Percentiles rank a stretch among this genome's conserved stretches.
Evolutionary conservation across 2,888 invertebrate species (phyloP).

Genomic region (Tetragonula carbonaria): DNA sequence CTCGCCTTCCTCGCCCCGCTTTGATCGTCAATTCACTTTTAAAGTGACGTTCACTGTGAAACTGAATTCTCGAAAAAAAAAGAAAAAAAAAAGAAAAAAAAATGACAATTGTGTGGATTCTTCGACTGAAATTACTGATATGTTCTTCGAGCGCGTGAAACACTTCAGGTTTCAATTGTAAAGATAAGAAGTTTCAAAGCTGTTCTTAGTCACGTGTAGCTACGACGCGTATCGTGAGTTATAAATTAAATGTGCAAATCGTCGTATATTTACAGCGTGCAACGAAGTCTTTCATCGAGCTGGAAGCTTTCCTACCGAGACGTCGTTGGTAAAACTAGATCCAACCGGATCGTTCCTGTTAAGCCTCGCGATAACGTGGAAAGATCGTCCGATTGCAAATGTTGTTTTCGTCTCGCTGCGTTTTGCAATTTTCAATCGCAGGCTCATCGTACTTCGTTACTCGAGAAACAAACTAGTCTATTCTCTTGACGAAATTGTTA

Average conservation of each 20-base stretch:
- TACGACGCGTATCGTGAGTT: neutral
- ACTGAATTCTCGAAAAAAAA: neutral
- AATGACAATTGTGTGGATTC: neutral
- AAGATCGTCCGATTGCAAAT: neutral
- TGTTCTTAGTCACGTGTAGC: neutral
- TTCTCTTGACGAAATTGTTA: neutral
- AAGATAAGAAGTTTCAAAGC: neutral
- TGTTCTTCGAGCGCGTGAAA: neutral
- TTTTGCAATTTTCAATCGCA: too few relatives aligned
- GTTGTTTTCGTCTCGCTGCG: neutral
- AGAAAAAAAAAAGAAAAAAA: too few relatives aligned
- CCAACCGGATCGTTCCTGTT: slow-evolving; percentile 25
- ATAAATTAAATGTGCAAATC: neutral
- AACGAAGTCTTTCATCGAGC: neutral
- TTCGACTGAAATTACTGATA: neutral
- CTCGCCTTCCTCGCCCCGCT: neutral
- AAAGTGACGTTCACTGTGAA: neutral
- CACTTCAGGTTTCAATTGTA: neutral
- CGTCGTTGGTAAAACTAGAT: slow-evolving; percentile 26
- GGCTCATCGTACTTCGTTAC: neutral
- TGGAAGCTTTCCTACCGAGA: neutral
- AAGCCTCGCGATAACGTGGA: neutral
- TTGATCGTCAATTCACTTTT: neutral
- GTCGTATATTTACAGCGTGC: neutral
- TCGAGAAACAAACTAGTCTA: neutral